Percentiles rank a stretch among this genome's conserved stretches.
Evolutionary conservation across 2,797 vertebrate species (phyloP).

Genomic region (Hozukius guyotensis): DNA sequence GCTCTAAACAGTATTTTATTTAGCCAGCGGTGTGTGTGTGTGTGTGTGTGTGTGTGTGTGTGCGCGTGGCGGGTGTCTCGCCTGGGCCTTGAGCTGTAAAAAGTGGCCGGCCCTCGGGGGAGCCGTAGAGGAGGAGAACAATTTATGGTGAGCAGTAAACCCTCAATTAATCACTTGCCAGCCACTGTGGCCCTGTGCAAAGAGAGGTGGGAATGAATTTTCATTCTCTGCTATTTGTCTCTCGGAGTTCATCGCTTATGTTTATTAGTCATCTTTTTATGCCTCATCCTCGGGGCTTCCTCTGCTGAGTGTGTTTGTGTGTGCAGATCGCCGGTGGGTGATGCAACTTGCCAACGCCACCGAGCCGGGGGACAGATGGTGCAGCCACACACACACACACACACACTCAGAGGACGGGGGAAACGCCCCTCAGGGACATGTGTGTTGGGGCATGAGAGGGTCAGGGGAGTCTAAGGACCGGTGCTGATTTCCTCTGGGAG

Average conservation of each 20-base stretch:
- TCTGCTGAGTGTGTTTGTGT: constrained; percentile 35
- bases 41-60: constrained; percentile 15
- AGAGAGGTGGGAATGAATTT: constrained; percentile 95
- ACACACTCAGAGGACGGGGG: constrained; percentile 65
- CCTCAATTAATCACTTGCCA: constrained; percentile 93
- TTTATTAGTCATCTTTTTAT: constrained; percentile 92
- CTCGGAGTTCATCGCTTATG: constrained; percentile 95
- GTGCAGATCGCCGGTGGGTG: constrained; percentile 53
- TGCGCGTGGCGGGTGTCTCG: constrained; percentile 56
- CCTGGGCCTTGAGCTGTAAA: constrained; percentile 82
- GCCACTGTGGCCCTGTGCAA: constrained; percentile 86
- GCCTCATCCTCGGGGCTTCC: constrained; percentile 75
- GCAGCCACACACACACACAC: constrained; percentile 59
- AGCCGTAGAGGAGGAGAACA: constrained; percentile 85
- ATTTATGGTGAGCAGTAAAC: constrained; percentile 93
- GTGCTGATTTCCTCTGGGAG: constrained; percentile 97
- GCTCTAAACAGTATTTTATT: constrained; percentile 73
- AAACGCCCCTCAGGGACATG: constrained; percentile 86
- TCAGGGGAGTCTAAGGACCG: constrained; percentile 83
- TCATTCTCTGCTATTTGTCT: constrained; percentile 91
- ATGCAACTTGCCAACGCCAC: constrained; percentile 69
- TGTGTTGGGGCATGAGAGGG: constrained; percentile 76
- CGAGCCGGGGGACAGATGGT: constrained; percentile 78
- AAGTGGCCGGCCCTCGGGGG: constrained; percentile 78
- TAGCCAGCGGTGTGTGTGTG: constrained; percentile 12